These are phyloP conservation scores for Engystomops pustulosus DNA, from an alignment of 2,113 vertebrate genomes.

Conservation along the genomic window DNA sequence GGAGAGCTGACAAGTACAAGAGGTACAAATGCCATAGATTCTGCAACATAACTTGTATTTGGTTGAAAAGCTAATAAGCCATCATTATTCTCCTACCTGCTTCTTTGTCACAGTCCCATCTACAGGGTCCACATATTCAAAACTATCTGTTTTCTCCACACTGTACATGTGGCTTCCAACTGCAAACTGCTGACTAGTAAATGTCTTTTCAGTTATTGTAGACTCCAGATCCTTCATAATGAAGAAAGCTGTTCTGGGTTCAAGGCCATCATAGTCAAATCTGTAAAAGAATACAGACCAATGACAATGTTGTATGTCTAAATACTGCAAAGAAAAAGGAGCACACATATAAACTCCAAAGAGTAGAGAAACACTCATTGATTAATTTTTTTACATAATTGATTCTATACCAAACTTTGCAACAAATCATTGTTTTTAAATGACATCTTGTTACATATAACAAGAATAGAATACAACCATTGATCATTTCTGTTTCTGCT, in stretches of 20 bases:
- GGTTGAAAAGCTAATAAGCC: background rate
- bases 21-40: too few species aligned
- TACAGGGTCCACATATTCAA: constrained; percentile 96
- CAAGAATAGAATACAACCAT: too few species aligned
- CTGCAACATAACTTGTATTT: background rate
- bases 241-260: constrained; percentile 87
- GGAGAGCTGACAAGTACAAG: too few species aligned
- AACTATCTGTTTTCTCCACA: constrained; percentile 92
- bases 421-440: too few species aligned
- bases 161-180: constrained; percentile 90
- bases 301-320: background rate
- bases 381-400: too few species aligned
- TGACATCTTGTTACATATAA: too few species aligned
- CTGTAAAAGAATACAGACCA: constrained; percentile 67
- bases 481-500: too few species aligned
- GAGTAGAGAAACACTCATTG: too few species aligned
- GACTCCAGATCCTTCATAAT: constrained; percentile 94
- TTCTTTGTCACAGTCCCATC: constrained; percentile 94
- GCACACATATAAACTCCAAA: background rate
- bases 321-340: background rate
- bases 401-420: too few species aligned
- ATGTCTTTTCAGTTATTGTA: constrained; percentile 90
- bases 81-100: constrained; percentile 80
- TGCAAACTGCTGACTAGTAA: constrained; percentile 93
- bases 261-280: constrained; percentile 97